Evolutionary conservation across 2,888 invertebrate species (phyloP).

Genomic region (Leistus spinibarbis): DNA sequence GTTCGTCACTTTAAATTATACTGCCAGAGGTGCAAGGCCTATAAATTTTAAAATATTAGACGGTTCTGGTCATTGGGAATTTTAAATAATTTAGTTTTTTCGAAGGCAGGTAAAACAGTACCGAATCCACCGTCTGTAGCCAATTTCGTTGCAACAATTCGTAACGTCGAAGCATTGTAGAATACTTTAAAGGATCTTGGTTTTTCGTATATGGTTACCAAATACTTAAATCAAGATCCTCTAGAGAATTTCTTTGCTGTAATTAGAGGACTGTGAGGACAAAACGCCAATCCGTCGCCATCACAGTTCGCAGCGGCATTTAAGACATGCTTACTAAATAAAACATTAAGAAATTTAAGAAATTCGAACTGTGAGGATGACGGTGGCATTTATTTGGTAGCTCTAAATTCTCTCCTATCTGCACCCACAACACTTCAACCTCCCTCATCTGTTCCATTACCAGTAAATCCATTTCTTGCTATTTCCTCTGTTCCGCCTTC

Average conservation of each 20-base stretch:
- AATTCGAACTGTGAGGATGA: not conserved
- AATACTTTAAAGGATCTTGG: conserved; percentile 5
- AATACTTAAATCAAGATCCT: conserved; percentile 5
- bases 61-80: not conserved
- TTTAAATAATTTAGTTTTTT: not conserved
- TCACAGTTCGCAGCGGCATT: not conserved
- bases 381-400: not conserved
- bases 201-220: not conserved
- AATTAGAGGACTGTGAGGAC: not conserved
- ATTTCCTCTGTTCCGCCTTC: no score
- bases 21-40: no score
- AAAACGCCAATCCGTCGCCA: not conserved
- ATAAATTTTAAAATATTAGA: no score
- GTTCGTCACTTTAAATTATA: not conserved
- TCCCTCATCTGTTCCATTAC: no score
- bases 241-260: conserved; percentile 10
- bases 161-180: not conserved
- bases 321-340: not conserved
- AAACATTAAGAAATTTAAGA: not conserved
- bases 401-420: no score
- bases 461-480: no score
- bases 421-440: no score
- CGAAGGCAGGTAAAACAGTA: not conserved
- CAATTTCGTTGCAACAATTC: not conserved
- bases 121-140: not conserved